Conservation (phyloP, 2,888 invertebrate genomes). For the Cenopis cana region DNA sequence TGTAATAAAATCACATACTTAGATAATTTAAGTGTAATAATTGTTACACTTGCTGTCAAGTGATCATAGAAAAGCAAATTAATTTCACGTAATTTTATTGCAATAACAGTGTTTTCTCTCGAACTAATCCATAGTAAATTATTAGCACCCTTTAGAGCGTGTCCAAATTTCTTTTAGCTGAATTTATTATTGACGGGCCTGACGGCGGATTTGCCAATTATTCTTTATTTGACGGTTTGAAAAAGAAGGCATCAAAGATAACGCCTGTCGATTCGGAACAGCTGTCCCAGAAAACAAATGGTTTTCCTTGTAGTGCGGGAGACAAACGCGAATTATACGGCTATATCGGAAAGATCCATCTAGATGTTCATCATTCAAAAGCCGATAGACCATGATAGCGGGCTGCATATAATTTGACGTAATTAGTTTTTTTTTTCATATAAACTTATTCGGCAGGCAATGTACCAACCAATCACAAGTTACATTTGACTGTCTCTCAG, state of each 20-base stretch:
- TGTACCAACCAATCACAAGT: too few relatives aligned
- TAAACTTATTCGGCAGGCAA: too few relatives aligned
- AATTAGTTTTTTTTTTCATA: too few relatives aligned
- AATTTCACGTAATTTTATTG: background rate
- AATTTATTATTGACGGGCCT: background rate
- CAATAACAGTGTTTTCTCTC: background rate
- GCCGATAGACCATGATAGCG: too few relatives aligned
- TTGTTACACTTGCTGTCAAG: too few relatives aligned
- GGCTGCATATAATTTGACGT: too few relatives aligned
- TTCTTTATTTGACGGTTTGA: background rate
- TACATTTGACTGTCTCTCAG: too few relatives aligned
- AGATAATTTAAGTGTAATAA: too few relatives aligned
- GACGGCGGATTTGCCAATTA: background rate
- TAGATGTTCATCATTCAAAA: too few relatives aligned
- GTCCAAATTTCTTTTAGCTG: background rate
- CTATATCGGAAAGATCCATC: background rate
- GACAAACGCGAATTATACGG: background rate
- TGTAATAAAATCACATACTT: too few relatives aligned
- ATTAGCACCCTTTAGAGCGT: background rate
- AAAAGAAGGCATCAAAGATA: background rate
- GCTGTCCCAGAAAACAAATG: slow-evolving; percentile 1
- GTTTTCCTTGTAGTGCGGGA: background rate
- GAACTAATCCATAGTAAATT: background rate
- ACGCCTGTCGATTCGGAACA: background rate
- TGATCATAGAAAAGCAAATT: background rate